These are phyloP conservation scores for Nasonia longicornis DNA, from an alignment of 1,140 invertebrate species.

Conservation along the genomic window DNA sequence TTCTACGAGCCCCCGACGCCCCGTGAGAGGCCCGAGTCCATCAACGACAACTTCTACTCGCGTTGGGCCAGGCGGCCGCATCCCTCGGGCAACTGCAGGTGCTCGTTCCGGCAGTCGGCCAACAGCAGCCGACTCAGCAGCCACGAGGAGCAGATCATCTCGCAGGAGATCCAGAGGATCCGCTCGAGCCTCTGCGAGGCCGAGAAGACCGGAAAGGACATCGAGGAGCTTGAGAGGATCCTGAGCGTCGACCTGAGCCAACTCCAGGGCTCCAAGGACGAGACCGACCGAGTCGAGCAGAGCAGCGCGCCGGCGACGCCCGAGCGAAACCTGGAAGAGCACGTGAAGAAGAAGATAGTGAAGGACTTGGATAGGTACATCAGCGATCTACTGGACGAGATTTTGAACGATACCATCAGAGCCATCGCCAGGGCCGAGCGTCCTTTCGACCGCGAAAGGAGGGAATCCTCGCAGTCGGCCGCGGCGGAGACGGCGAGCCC, in stretches of 20 bases:
- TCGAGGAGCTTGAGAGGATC: constrained; percentile 59
- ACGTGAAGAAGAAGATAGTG: constrained; percentile 59
- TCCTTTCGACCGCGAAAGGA: constrained; percentile 24
- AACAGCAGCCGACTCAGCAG: constrained; percentile 4
- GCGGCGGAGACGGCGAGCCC: not conserved
- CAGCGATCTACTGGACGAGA: constrained; percentile 59
- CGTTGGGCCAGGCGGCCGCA: constrained; percentile 63
- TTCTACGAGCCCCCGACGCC: constrained; percentile 59
- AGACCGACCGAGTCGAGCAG: not conserved
- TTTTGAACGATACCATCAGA: constrained; percentile 60
- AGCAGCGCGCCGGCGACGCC: not conserved
- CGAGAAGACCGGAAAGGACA: constrained; percentile 55
- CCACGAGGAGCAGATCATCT: constrained; percentile 57
- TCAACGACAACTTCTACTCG: constrained; percentile 65
- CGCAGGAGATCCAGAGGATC: constrained; percentile 61
- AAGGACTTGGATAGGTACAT: constrained; percentile 61
- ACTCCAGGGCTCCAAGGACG: constrained; percentile 21
- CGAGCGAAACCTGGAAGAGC: constrained; percentile 48
- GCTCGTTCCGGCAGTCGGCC: constrained; percentile 60
- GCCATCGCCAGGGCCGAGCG: constrained; percentile 51
- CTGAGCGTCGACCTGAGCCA: constrained; percentile 53
- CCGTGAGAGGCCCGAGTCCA: constrained; percentile 59
- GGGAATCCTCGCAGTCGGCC: not conserved
- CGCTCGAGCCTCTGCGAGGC: constrained; percentile 62
- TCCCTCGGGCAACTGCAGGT: constrained; percentile 63